A percentile compares a stretch with the other conserved stretches of the same genome.
These are phyloP conservation scores for Rhinichthys osculus DNA, from an alignment of 2,797 vertebrate genomes.

Conservation along the genomic window DNA sequence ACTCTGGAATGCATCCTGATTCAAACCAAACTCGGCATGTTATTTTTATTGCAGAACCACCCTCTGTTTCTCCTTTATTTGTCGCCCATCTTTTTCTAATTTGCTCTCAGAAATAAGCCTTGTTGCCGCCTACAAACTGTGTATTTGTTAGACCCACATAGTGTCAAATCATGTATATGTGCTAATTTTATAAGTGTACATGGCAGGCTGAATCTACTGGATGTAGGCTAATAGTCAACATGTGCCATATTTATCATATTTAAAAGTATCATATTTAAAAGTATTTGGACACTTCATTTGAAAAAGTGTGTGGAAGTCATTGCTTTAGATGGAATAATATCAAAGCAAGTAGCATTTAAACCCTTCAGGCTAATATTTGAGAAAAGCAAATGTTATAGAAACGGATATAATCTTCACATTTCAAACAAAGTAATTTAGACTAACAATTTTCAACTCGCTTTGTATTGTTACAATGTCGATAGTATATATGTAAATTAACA, in stretches of 20 bases:
- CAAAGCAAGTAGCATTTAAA: not conserved
- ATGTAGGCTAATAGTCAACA: too few species aligned
- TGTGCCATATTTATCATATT: too few species aligned
- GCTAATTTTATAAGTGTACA: slow-evolving; percentile 3
- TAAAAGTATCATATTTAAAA: not conserved
- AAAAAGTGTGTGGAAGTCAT: not conserved
- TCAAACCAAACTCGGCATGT: slow-evolving; percentile 45
- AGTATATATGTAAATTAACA: too few species aligned
- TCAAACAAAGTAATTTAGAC: too few species aligned
- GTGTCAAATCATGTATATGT: not conserved
- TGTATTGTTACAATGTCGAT: too few species aligned
- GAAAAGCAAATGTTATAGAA: not conserved
- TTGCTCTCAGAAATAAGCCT: not conserved
- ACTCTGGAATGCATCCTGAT: slow-evolving; percentile 48
- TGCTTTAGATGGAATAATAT: not conserved
- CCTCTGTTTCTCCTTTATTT: slow-evolving; percentile 40
- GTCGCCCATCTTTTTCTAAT: slow-evolving; percentile 15
- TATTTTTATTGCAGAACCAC: slow-evolving; percentile 42
- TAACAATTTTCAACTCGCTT: too few species aligned
- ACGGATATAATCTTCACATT: not conserved
- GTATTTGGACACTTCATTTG: not conserved
- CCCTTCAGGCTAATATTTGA: not conserved
- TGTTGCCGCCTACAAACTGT: not conserved
- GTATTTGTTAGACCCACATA: not conserved
- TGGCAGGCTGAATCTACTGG: not conserved